Base-by-base conservation (phyloP, 2,888 invertebrate genomes). In the Tiliacea aurago region DNA sequence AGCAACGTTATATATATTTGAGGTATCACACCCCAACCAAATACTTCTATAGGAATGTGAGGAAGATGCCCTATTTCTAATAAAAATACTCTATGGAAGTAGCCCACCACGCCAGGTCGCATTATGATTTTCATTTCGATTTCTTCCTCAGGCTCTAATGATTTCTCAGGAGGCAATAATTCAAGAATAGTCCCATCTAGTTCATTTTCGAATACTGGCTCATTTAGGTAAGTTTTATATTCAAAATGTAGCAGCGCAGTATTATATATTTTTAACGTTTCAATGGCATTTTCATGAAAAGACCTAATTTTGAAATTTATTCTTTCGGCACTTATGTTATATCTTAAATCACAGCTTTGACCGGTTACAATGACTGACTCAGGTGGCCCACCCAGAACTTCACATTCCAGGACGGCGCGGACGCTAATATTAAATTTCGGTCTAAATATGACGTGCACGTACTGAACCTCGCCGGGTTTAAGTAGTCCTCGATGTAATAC, bases 1-100 rank as follows among this genome's bases (percentile, higher is more conserved):
- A 94, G 95, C 37, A 97, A 87, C 59, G 92, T 91, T 43, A 97
- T 88, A 87, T 96, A 97, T 47, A 97, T 90, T 94, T 97, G 97
- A 5, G 97, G 97, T 75, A 97, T 95, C 4, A 96, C 96, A 18
- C 97, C 97, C 91, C 96, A 96, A 49, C 97, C 97, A 81, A 92
- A 94, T 6, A 97, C 95, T 75, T 94, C 94, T 61, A 97, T 95
- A 0, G 92, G 90, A 62, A 97, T 89, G n/a, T 96, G 95, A 61
- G 97, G 95, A 55, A 96, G 89, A 89, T 97, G 96, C 2, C 96
- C 97, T 55, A 97, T 93, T 96, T 97, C 94, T 80, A 97, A 92
- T 74, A 93, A 84, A 88, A 95, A 95, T 61, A 87, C 88, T 85
- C 96, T 94, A 10, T 94, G 89, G 86, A 97, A 97, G 85, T 94